Percentiles rank a stretch among this genome's conserved stretches.
phyloP scores from a whole-genome alignment of 1,140 invertebrate genomes.

The Drosophila repletoides region DNA sequence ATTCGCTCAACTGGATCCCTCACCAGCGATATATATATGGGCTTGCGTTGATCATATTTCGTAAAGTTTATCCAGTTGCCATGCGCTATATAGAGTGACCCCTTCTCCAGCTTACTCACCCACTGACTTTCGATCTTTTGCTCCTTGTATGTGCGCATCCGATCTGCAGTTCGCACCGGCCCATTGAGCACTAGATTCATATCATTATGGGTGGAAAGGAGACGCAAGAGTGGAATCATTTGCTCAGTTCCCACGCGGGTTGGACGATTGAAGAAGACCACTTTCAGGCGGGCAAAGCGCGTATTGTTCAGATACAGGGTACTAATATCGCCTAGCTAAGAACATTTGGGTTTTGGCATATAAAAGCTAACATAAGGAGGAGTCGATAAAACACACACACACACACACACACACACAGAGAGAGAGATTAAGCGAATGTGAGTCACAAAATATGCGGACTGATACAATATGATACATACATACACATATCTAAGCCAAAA shows the following conservation, averaged over 20 bases:
- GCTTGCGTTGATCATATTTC: conserved; percentile 89
- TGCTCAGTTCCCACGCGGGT: conserved; percentile 91
- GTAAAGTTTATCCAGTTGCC: conserved; percentile 83
- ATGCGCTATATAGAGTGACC: conserved; percentile 68
- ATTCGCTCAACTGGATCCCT: conserved; percentile 93
- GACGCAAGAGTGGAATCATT: conserved; percentile 85
- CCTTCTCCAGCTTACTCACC: conserved; percentile 66
- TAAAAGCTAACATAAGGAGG: neutral
- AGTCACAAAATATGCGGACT: conserved; percentile 8
- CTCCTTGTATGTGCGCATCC: conserved; percentile 84
- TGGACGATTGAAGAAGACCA: conserved; percentile 93
- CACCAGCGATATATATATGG: conserved; percentile 94
- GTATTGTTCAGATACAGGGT: conserved; percentile 88
- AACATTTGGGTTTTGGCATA: neutral
- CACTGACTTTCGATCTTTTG: conserved; percentile 85
- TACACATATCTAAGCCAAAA: no score
- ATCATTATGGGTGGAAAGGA: conserved; percentile 85
- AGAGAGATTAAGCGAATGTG: conserved; percentile 78
- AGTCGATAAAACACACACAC: conserved; percentile 28
- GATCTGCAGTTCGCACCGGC: conserved; percentile 35
- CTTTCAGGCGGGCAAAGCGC: conserved; percentile 86
- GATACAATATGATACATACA: no score
- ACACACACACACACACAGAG: conserved; percentile 66
- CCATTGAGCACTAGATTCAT: conserved; percentile 60
- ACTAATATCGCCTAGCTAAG: conserved; percentile 45